Evolutionary conservation across 1,140 invertebrate genomes (phyloP).

Genomic region (Drosophila teissieri): DNA sequence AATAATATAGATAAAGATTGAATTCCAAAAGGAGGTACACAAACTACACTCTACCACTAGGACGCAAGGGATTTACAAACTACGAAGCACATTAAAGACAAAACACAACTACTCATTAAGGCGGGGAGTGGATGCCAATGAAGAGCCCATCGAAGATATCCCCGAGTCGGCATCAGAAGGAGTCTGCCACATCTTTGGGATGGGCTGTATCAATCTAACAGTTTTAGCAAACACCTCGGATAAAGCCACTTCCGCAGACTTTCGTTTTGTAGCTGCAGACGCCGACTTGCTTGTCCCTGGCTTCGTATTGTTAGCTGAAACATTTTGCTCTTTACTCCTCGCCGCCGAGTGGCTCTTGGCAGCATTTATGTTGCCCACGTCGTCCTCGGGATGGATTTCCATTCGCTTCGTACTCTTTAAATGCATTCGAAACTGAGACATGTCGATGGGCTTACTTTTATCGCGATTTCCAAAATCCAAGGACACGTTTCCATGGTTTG

Average conservation of each 20-base stretch:
- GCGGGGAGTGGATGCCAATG: slow-evolving; percentile 12
- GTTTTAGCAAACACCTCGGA: slow-evolving; percentile 47
- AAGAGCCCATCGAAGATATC: slow-evolving; percentile 61
- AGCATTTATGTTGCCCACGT: slow-evolving; percentile 54
- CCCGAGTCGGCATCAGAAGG: slow-evolving; percentile 59
- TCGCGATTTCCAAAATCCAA: slow-evolving; percentile 16
- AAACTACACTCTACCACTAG: slow-evolving; percentile 11
- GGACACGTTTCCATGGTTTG: slow-evolving; percentile 45
- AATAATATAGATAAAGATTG: slow-evolving; percentile 36
- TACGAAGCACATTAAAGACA: slow-evolving; percentile 4
- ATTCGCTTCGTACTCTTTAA: slow-evolving; percentile 36
- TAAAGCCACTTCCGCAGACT: slow-evolving; percentile 1
- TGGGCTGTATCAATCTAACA: slow-evolving; percentile 59
- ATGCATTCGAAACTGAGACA: slow-evolving; percentile 48
- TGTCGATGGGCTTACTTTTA: slow-evolving; percentile 42
- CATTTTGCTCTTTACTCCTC: neutral
- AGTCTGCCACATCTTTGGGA: slow-evolving; percentile 47
- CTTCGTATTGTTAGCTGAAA: neutral
- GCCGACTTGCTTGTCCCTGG: neutral
- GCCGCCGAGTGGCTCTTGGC: neutral
- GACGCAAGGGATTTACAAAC: slow-evolving; percentile 7
- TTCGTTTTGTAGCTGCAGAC: slow-evolving; percentile 5
- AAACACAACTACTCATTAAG: neutral
- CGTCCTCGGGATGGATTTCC: slow-evolving; percentile 64
- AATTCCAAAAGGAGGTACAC: slow-evolving; percentile 12